Conservation (phyloP, 2,113 vertebrate species). For the Cryptomyrus ogoouensis region DNA sequence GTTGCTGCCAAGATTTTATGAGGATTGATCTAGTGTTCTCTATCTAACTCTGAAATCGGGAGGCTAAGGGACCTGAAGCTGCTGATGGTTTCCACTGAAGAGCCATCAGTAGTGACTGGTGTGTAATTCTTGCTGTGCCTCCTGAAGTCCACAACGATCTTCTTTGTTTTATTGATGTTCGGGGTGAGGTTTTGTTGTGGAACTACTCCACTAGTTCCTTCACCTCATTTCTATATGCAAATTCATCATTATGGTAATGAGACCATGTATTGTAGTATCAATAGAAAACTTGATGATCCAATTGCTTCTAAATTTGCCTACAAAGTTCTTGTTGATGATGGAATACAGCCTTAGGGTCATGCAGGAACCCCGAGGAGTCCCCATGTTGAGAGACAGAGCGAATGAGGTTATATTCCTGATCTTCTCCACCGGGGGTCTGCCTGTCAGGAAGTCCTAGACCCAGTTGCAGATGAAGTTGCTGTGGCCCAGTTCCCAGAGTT, state of each 20-base stretch:
- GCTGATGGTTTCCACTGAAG: background rate
- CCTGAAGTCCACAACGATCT: background rate
- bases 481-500: background rate
- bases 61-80: background rate
- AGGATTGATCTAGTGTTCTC: background rate
- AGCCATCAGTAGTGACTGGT: background rate
- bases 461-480: background rate
- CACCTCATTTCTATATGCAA: background rate
- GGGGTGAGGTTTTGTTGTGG: background rate
- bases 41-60: background rate
- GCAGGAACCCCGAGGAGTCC: background rate
- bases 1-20: background rate
- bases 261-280: background rate
- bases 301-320: background rate
- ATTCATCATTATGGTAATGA: background rate
- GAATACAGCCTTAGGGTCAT: background rate
- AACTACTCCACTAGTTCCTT: background rate
- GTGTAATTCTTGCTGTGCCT: background rate
- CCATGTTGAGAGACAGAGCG: background rate
- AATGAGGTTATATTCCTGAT: background rate
- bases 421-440: background rate
- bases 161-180: background rate
- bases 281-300: background rate
- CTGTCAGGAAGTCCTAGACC: conserved; percentile 1
- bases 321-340: background rate